Conservation (phyloP, 2,797 vertebrate species). For the Mycteria americana region DNA sequence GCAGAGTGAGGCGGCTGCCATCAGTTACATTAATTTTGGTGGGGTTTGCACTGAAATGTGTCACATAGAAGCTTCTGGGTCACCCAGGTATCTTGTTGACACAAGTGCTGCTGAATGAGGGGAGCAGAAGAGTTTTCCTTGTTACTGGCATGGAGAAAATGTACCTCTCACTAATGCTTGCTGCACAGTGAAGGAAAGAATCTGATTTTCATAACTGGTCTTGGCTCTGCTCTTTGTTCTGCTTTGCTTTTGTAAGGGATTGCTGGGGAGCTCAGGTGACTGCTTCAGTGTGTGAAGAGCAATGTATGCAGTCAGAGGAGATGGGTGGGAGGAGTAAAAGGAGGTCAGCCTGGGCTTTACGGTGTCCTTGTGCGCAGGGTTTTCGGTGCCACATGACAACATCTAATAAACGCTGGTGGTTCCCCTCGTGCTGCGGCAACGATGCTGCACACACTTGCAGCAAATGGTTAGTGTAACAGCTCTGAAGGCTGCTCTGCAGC, state of each 20-base stretch:
- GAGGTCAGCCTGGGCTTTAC: background rate
- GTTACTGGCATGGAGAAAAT: background rate
- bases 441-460: background rate
- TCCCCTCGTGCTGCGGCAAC: background rate
- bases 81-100: background rate
- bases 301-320: background rate
- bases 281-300: background rate
- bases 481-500: background rate
- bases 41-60: background rate
- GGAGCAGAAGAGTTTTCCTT: background rate
- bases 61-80: background rate
- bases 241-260: background rate
- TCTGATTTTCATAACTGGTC: background rate
- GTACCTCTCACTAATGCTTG: background rate
- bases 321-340: background rate
- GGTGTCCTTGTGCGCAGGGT: rapidly evolving
- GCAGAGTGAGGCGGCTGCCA: background rate
- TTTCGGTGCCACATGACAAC: rapidly evolving
- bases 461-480: background rate
- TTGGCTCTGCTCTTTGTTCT: background rate
- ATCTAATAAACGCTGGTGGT: background rate
- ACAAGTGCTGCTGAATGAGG: background rate
- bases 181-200: background rate
- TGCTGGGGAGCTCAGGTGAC: background rate
- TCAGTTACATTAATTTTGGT: background rate